Evolutionary conservation across 2,888 invertebrate genomes (phyloP), one percentile per base, ranked within the genome.

Genomic region (Acleris holmiana): DNA sequence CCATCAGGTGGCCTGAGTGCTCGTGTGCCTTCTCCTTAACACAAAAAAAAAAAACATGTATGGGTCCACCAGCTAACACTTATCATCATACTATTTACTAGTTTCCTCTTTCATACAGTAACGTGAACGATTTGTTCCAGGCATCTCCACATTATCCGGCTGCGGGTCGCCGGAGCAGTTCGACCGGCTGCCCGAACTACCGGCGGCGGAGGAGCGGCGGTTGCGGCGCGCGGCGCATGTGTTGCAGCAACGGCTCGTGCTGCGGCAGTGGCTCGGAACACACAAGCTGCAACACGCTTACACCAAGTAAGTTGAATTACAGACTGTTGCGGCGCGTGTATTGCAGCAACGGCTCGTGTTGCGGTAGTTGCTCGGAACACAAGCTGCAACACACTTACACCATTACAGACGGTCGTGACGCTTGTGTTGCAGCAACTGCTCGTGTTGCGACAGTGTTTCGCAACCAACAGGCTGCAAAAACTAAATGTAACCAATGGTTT

Each of bases 271-370:
- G 97, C 93, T 98, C 68, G 93, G 94, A 72, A 95, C 95, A 72
- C 95, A 96, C 84, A 94, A 94, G 48, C 91, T 96, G 69, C 96
- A 96, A 78, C 94, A 95, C 77, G 94, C 95, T 61, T 96, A 96
- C 80, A 94, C 95, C 78, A 95, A 95, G 95, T 95, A 79, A 63
- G 86, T 71, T 41, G 17, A 59, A 41, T 35, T 46, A 51, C 5
- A n/a, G 35, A 8, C 35, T 10, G 35, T 13, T 13, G 13, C 10
- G 10, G 29, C 97, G 7, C 93, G 95, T 67, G 94, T 96, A 70
- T 91, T 98, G 76, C 97, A 97, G 86, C 97, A 97, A 84, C 94
- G 97, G 68, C 94, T 98, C 67, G 96, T 97, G 72, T 92, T 98
- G 74, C 95, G 97, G 25, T 97, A 97, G 93, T 97, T 97, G 97